Evolutionary conservation across 2,797 vertebrate species (phyloP).

Genomic region (Simalia tracyae): DNA sequence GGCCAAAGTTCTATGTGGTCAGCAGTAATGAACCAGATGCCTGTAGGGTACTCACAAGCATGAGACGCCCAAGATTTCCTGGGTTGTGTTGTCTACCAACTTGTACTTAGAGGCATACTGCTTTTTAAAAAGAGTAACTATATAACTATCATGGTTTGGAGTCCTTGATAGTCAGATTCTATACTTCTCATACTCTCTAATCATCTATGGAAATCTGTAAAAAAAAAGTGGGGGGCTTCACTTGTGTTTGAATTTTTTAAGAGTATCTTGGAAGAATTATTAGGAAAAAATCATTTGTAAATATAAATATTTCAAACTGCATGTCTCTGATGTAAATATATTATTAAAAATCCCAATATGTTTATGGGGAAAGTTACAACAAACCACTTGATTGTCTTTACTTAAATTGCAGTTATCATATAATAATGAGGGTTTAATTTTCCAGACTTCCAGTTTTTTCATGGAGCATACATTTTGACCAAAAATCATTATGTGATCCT

Average conservation of each 20-base stretch:
- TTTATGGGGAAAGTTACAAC: too few species aligned
- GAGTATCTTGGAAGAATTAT: too few species aligned
- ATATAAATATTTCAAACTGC: too few species aligned
- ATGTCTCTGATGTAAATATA: too few species aligned
- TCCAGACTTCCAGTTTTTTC: too few species aligned
- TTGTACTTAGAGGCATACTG: neutral
- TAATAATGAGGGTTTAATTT: too few species aligned
- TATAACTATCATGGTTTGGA: neutral
- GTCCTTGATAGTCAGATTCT: neutral
- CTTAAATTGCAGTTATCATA: too few species aligned
- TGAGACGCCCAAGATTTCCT: neutral
- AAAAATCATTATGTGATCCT: too few species aligned
- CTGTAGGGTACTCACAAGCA: neutral
- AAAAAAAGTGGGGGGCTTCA: neutral
- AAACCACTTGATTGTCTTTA: too few species aligned
- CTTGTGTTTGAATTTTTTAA: neutral
- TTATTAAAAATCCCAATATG: too few species aligned
- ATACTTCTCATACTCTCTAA: neutral
- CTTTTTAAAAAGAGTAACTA: neutral
- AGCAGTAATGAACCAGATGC: neutral
- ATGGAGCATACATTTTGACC: too few species aligned
- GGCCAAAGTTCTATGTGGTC: neutral
- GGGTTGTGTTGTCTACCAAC: neutral
- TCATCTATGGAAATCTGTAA: neutral
- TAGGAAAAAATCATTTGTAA: too few species aligned